Evolutionary conservation across 2,888 invertebrate genomes (phyloP).

Genomic region (Drosophila buzzatii): DNA sequence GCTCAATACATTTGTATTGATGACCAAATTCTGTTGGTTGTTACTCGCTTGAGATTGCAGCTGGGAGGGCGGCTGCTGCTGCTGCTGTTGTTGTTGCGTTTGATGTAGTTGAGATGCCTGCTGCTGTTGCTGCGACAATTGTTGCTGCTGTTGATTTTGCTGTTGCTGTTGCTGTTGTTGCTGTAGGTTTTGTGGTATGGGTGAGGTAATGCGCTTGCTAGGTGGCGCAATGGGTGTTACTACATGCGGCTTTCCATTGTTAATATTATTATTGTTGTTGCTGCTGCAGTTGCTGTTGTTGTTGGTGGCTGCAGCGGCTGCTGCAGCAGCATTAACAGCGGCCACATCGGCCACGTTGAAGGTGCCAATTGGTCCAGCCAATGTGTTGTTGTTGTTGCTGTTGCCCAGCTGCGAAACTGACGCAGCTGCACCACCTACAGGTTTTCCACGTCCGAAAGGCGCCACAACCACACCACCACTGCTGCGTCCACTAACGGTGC

Average conservation of each 20-base stretch:
- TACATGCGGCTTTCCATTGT: slow-evolving; percentile 62
- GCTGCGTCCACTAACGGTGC: slow-evolving; percentile 60
- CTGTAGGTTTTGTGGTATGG: slow-evolving; percentile 48
- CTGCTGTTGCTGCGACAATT: slow-evolving; percentile 21
- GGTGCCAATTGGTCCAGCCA: slow-evolving; percentile 83
- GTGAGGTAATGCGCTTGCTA: slow-evolving; percentile 64
- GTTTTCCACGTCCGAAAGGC: slow-evolving; percentile 81
- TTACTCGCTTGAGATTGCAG: slow-evolving; percentile 38
- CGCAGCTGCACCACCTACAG: slow-evolving; percentile 52
- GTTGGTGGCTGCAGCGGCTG: slow-evolving; percentile 59
- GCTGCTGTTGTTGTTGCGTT: slow-evolving; percentile 25
- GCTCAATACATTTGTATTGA: slow-evolving; percentile 70
- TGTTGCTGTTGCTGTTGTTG: slow-evolving; percentile 29
- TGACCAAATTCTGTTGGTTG: slow-evolving; percentile 70
- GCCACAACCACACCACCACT: slow-evolving; percentile 77
- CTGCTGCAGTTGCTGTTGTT: slow-evolving; percentile 1
- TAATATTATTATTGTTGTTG: slow-evolving; percentile 25
- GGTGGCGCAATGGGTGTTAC: slow-evolving; percentile 85
- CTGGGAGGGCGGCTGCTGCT: slow-evolving; percentile 40
- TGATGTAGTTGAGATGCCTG: slow-evolving; percentile 30
- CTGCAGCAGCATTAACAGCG: slow-evolving; percentile 82
- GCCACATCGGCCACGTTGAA: slow-evolving; percentile 84
- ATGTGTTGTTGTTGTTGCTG: slow-evolving; percentile 77
- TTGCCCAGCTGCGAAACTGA: slow-evolving; percentile 66
- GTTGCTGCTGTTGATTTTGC: slow-evolving; percentile 27